These are phyloP conservation scores for Phortica okadai DNA, from an alignment of 2,888 invertebrate species.

Conservation along the genomic window DNA sequence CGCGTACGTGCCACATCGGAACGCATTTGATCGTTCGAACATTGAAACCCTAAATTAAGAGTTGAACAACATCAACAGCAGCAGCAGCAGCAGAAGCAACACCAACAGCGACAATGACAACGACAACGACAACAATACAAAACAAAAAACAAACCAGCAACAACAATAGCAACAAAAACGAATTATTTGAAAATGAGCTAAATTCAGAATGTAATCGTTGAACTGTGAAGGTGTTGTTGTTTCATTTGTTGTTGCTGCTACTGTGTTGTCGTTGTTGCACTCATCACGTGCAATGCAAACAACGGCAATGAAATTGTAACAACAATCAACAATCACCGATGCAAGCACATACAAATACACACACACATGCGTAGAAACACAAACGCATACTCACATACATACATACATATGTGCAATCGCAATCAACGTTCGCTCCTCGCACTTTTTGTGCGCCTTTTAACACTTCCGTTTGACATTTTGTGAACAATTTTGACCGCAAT, in stretches of 20 bases:
- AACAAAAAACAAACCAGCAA: conserved; percentile 32
- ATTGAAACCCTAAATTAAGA: conserved; percentile 67
- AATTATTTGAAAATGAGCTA: conserved; percentile 31
- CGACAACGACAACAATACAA: conserved; percentile 34
- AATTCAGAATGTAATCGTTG: conserved; percentile 20
- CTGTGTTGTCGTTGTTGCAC: background rate
- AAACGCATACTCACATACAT: background rate
- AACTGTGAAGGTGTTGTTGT: conserved; percentile 25
- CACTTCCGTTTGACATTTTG: conserved; percentile 69
- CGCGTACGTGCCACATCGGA: conserved; percentile 11
- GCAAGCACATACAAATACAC: background rate
- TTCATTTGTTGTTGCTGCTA: background rate
- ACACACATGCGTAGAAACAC: background rate
- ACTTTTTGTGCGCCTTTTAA: conserved; percentile 29
- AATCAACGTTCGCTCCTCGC: conserved; percentile 6
- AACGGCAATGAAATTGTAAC: conserved; percentile 57
- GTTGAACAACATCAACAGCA: conserved; percentile 33
- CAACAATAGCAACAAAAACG: conserved; percentile 43
- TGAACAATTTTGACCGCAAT: conserved; percentile 70
- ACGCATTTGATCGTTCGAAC: conserved; percentile 37
- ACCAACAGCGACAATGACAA: conserved; percentile 43
- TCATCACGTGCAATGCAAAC: conserved; percentile 26
- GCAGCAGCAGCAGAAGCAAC: conserved; percentile 15
- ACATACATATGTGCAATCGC: background rate
- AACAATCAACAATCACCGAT: conserved; percentile 51